A percentile compares a stretch with the other conserved stretches of the same genome.
phyloP scores from a whole-genome alignment of 2,888 invertebrate species.

The Eupithecia centaureata region DNA sequence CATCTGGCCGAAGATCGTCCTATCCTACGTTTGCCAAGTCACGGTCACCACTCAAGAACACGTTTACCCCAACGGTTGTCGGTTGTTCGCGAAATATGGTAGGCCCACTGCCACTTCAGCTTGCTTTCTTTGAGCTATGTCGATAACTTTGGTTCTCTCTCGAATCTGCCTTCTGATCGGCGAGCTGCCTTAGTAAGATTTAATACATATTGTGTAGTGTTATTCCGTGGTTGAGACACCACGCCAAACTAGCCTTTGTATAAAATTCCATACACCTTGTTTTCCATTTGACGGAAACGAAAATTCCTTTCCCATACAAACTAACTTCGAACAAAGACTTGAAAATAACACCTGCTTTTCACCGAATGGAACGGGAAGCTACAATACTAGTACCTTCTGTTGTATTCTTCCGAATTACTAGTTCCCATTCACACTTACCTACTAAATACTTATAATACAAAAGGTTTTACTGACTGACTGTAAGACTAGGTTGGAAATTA shows the following conservation, averaged over 20 bases:
- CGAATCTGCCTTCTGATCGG: too few relatives aligned
- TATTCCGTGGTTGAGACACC: neutral
- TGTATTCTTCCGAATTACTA: neutral
- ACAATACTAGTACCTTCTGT: neutral
- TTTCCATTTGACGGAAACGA: neutral
- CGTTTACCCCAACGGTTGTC: too few relatives aligned
- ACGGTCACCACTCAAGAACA: too few relatives aligned
- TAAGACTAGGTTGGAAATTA: neutral
- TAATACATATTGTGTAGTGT: too few relatives aligned
- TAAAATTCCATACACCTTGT: neutral
- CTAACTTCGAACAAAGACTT: neutral
- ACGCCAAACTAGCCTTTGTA: neutral
- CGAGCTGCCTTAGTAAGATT: too few relatives aligned
- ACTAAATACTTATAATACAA: neutral
- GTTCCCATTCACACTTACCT: slow-evolving; percentile 7
- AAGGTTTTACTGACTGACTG: neutral
- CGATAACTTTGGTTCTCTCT: too few relatives aligned
- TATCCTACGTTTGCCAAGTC: too few relatives aligned
- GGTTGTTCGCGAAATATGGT: too few relatives aligned
- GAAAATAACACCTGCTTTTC: neutral
- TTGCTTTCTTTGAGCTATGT: too few relatives aligned
- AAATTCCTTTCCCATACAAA: neutral
- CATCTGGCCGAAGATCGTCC: too few relatives aligned
- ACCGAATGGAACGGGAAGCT: too few relatives aligned
- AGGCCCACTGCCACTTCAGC: too few relatives aligned